A percentile compares a stretch with the other conserved stretches of the same genome.
Conservation (phyloP, 2,113 vertebrate genomes). For the Balaeniceps rex region DNA sequence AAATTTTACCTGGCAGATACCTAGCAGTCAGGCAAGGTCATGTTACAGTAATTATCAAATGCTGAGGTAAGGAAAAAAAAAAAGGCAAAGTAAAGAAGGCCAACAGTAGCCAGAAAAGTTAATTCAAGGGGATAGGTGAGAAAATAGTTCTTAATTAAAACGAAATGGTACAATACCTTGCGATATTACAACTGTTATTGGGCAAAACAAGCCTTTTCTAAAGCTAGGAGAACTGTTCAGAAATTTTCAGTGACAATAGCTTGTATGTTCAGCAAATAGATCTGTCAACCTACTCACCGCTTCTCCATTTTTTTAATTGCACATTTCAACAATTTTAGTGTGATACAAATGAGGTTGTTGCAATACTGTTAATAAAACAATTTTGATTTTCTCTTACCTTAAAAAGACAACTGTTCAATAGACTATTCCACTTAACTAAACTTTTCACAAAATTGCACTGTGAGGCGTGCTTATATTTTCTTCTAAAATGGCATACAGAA, state of each 20-base stretch:
- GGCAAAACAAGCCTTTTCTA: neutral
- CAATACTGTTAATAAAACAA: neutral
- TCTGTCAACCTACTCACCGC: neutral
- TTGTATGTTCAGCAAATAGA: neutral
- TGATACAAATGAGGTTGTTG: neutral
- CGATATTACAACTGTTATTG: neutral
- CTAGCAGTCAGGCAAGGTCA: neutral
- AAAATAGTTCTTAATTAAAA: neutral
- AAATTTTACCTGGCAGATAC: neutral
- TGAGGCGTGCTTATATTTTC: conserved; percentile 18
- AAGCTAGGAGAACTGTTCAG: neutral
- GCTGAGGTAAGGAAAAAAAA: neutral
- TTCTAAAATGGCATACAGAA: conserved; percentile 29
- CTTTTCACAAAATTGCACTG: neutral
- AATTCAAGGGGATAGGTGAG: neutral
- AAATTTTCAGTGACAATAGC: neutral
- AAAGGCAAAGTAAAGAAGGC: neutral
- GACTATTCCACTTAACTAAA: neutral
- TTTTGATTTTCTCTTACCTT: neutral
- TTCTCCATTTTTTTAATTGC: neutral
- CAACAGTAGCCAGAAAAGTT: neutral
- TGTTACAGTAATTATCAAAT: neutral
- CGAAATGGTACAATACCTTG: neutral
- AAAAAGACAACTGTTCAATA: neutral
- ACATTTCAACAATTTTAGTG: neutral